These are phyloP conservation scores for Crotalus tigris DNA, from an alignment of 2,113 vertebrate genomes.

Conservation along the genomic window DNA sequence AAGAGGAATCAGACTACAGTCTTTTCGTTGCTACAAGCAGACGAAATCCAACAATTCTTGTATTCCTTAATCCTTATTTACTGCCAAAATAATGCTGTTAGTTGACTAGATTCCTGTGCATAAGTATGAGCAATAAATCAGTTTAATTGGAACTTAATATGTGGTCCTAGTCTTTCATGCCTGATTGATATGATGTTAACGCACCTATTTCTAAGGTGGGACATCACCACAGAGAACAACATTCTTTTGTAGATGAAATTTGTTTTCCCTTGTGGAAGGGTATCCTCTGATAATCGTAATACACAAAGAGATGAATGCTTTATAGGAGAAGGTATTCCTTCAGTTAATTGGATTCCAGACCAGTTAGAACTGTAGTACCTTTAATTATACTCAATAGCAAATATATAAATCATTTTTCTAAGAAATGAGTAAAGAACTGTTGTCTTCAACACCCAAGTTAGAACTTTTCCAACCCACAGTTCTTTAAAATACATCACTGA, in stretches of 20 bases:
- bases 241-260: neutral
- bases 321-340: neutral
- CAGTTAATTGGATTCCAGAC: neutral
- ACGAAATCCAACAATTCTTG: neutral
- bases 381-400: neutral
- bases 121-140: neutral
- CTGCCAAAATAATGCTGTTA: neutral
- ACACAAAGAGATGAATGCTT: neutral
- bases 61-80: neutral
- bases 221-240: neutral
- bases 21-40: neutral
- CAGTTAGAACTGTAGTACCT: neutral
- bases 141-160: neutral
- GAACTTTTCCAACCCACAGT: neutral
- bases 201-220: neutral
- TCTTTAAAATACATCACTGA: neutral
- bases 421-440: neutral
- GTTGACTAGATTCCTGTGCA: neutral
- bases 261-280: neutral
- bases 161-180: neutral
- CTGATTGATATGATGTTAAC: neutral
- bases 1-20: neutral
- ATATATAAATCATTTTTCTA: neutral
- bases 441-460: neutral
- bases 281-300: neutral